These are phyloP conservation scores for Gavia stellata DNA, from an alignment of 2,113 vertebrate species.

Conservation along the genomic window DNA sequence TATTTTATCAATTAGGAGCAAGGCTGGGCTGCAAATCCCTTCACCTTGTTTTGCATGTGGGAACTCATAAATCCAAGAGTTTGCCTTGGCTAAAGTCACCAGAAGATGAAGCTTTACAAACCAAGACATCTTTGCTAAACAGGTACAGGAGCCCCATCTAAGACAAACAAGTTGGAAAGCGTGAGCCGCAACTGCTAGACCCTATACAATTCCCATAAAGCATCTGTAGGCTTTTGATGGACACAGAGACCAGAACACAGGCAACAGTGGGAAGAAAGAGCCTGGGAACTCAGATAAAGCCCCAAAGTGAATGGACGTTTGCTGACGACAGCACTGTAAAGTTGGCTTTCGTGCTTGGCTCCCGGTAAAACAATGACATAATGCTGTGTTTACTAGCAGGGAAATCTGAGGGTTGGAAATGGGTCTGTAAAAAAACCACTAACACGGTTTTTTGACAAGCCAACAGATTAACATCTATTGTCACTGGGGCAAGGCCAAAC, in stretches of 20 bases:
- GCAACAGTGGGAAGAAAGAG: background rate
- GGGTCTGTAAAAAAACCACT: slow-evolving; percentile 43
- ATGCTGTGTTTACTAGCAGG: slow-evolving; percentile 43
- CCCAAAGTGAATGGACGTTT: background rate
- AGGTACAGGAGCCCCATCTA: background rate
- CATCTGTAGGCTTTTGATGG: background rate
- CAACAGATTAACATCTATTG: slow-evolving; percentile 66
- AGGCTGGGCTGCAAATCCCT: background rate
- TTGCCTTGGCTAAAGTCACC: background rate
- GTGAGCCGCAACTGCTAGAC: background rate
- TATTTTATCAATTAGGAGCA: background rate
- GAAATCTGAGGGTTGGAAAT: slow-evolving; percentile 53
- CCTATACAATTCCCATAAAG: background rate
- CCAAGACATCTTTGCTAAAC: background rate
- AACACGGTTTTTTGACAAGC: slow-evolving; percentile 47
- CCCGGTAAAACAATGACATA: slow-evolving; percentile 38
- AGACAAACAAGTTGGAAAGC: background rate
- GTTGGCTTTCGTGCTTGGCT: slow-evolving; percentile 43
- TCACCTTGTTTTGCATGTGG: background rate
- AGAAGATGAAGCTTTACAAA: background rate
- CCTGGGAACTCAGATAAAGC: slow-evolving; percentile 37
- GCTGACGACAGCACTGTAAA: background rate
- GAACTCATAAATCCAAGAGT: background rate
- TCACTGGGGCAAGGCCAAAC: slow-evolving; percentile 62
- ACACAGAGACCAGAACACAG: background rate